Percentiles rank a stretch among this genome's conserved stretches.
Evolutionary conservation across 2,797 vertebrate species (phyloP).

Genomic region (Lacerta agilis): DNA sequence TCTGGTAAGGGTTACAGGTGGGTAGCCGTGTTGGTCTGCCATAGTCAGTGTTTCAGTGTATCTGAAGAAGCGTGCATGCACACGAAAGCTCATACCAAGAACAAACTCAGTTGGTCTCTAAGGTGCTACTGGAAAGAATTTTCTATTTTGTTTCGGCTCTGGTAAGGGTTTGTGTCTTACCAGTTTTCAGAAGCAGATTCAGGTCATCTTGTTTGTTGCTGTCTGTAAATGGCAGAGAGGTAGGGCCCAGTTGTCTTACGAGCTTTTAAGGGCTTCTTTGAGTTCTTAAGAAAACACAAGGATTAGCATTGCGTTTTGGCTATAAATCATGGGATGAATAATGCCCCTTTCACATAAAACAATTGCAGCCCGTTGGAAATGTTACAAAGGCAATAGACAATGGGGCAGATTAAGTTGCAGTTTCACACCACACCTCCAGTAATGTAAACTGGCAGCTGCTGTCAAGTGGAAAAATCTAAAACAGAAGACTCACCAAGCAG

Average conservation of each 20-base stretch:
- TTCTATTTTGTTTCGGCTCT: too few relatives aligned
- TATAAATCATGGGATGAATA: conserved; percentile 15
- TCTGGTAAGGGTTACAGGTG: too few relatives aligned
- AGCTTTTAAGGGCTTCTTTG: background rate
- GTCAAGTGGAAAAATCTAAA: conserved; percentile 7
- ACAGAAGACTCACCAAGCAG: background rate
- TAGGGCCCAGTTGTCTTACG: background rate
- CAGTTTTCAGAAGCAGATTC: background rate
- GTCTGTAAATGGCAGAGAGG: background rate
- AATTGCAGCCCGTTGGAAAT: background rate
- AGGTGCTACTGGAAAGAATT: too few relatives aligned
- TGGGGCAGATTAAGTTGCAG: background rate
- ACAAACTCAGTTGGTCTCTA: too few relatives aligned
- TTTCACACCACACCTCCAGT: background rate
- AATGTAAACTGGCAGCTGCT: conserved; percentile 9
- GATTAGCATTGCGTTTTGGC: background rate
- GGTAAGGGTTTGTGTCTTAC: conserved; percentile 5
- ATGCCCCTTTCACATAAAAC: background rate
- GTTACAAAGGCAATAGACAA: conserved; percentile 17
- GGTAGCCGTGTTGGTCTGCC: too few relatives aligned
- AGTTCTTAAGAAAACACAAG: background rate
- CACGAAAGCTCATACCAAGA: too few relatives aligned
- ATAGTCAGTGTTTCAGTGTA: too few relatives aligned
- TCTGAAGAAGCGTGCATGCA: too few relatives aligned
- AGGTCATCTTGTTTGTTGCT: background rate